phyloP scores from a whole-genome alignment of 2,113 vertebrate genomes.

The Lynx canadensis region DNA sequence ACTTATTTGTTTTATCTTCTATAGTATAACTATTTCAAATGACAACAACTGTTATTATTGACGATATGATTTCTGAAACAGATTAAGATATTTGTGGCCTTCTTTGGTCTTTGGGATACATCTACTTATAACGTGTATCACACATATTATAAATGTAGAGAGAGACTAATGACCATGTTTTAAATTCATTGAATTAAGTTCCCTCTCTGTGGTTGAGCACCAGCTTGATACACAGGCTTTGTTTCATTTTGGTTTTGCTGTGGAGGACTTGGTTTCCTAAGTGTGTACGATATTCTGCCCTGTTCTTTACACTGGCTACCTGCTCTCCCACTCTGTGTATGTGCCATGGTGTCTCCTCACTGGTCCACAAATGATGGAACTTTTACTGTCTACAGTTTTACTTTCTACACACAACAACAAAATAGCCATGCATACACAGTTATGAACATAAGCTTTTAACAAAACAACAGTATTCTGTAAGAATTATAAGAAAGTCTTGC shows the following conservation, averaged over 20 bases:
- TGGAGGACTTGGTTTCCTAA: too few species aligned
- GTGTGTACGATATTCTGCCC: too few species aligned
- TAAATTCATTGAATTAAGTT: neutral
- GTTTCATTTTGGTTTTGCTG: neutral
- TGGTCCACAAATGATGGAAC: neutral
- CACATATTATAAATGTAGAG: neutral
- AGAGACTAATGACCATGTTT: too few species aligned
- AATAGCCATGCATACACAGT: neutral
- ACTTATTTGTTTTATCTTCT: constrained; percentile 19
- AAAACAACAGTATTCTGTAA: neutral
- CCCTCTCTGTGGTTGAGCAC: neutral
- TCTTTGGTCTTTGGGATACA: neutral
- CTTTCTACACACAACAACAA: neutral
- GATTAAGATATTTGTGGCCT: neutral
- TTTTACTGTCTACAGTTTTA: neutral
- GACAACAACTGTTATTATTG: neutral
- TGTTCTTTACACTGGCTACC: too few species aligned
- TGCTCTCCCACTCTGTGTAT: accelerated
- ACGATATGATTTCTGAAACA: neutral
- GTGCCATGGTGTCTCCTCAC: neutral
- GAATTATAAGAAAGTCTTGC: neutral
- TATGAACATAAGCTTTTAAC: neutral
- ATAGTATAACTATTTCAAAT: neutral
- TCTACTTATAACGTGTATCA: too few species aligned
- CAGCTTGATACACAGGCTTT: neutral